Conservation (phyloP, 2,113 vertebrate genomes). For the Scalopus aquaticus region DNA sequence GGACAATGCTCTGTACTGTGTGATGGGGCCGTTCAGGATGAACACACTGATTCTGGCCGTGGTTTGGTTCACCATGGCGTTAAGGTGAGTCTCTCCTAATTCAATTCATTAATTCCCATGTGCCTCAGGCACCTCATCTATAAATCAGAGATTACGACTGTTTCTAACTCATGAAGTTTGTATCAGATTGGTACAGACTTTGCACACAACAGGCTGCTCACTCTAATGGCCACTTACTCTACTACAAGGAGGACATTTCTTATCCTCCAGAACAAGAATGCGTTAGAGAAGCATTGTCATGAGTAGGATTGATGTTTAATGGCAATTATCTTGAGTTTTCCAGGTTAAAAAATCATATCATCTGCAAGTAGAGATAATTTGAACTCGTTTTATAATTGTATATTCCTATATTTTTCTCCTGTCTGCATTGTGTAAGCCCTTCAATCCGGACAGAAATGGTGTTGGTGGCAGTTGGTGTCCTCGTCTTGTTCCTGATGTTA, state of each 20-base stretch:
- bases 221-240: background rate
- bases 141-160: background rate
- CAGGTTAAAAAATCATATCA: background rate
- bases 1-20: conserved; percentile 91
- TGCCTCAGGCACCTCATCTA: background rate
- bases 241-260: background rate
- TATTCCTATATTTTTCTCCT: background rate
- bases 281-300: rapidly evolving
- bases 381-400: background rate
- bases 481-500: background rate
- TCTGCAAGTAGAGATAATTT: background rate
- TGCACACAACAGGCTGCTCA: background rate
- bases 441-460: too few species aligned
- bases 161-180: background rate
- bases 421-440: background rate
- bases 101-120: background rate
- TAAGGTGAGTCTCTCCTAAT: conserved; percentile 87
- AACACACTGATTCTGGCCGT: conserved; percentile 95
- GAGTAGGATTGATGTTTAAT: background rate
- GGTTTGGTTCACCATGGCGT: conserved; percentile 97
- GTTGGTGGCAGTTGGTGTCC: too few species aligned
- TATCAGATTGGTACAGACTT: background rate
- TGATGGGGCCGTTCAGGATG: conserved; percentile 91
- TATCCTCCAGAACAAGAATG: background rate
- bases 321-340: background rate